Base-by-base conservation (phyloP, 2,113 vertebrate species). In the Camelus dromedarius region DNA sequence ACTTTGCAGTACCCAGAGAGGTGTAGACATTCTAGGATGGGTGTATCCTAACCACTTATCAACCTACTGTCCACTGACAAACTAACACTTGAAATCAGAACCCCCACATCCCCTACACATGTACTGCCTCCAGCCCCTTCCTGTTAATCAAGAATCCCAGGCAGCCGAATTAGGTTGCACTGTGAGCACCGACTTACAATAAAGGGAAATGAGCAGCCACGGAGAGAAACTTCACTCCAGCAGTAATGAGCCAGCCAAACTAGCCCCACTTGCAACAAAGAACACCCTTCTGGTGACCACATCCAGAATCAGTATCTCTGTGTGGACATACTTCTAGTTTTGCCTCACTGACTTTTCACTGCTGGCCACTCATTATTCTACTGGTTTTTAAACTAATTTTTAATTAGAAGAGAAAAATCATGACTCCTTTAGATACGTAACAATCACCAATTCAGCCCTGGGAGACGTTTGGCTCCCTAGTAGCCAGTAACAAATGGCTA, bases 311-410 rank as follows among this genome's bases (percentile, higher is more conserved):
- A 18, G 30, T 28, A n/a, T 79, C 69, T 88, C 69, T 79, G 32
- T 48, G 35, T 28, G n/a, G 81, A 83, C 77, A 75, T 1, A 16
- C 15, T 0, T 14, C 56, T 38, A 46, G n/a, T 54, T 93, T 46
- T 95, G 60, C 28, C 66, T 38, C 48, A 64, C 5, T 50, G 32
- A 76, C 42, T 84, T 88, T 76, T 94, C 86, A 70, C 77, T 86
- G 54, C 20, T 69, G 64, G 35, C 20, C 62, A 91, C 26, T 94
- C 75, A 70, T 18, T 64, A 30, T 67, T 84, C 50, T 73, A 77
- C 15, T 92, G 42, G 10, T 30, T 89, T 89, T 91, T 24, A 92
- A 69, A 86, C 14, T 60, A 62, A 35, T 48, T 96, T 75, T 75
- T 75, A 92, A 85, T 24, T 60, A 26, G 18, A 46, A 86, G 38